Evolutionary conservation across 2,888 invertebrate genomes (phyloP), one percentile per base, ranked within the genome.

Genomic region (Lomographa bimaculata): DNA sequence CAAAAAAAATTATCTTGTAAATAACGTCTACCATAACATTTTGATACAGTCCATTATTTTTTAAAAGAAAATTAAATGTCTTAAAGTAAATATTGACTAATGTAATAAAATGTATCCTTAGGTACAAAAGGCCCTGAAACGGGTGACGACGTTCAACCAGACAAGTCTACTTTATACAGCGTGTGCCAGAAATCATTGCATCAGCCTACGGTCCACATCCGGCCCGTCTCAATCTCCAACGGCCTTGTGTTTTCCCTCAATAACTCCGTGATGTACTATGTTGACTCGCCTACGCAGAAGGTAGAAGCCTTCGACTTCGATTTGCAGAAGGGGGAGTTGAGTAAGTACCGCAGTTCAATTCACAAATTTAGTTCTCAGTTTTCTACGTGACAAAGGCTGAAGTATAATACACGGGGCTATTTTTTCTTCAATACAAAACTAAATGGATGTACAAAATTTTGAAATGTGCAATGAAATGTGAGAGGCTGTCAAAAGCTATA

Each of bases 241-340:
- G 96, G 96, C 0, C 63, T 96, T 17, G 91, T 91, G 2, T 96
- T 95, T 94, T 91, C 92, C 3, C 73, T 79, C 5, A 93, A 94
- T 54, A 92, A 93, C 59, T 78, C 90, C 10, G 90, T 90, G 23
- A 80, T 96, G 73, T 96, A 93, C 72, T 96, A 93, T 70, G 92
- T 94, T 16, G 96, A 96, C 74, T 93, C 94, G 0, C 79, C 91
- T 0, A 92, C 93, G 0, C 74, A 89, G 38, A 90, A 91, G 59
- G 79, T 96, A 0, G 92, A 90, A 36, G 92, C 91, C 1, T 96
- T 92, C 60, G 93, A 95, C 67, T 96, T 87, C 60, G 90, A 95
- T 55, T 50, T 64, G 2, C 42, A 51, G 2, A 71, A 38, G 30
- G 84, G 81, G 19, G 68, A 72, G 1, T 57, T 82, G 42, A 66